Evolutionary conservation across 2,113 vertebrate species (phyloP), one percentile per base, ranked within the genome.

Genomic region (Sardina pilchardus): DNA sequence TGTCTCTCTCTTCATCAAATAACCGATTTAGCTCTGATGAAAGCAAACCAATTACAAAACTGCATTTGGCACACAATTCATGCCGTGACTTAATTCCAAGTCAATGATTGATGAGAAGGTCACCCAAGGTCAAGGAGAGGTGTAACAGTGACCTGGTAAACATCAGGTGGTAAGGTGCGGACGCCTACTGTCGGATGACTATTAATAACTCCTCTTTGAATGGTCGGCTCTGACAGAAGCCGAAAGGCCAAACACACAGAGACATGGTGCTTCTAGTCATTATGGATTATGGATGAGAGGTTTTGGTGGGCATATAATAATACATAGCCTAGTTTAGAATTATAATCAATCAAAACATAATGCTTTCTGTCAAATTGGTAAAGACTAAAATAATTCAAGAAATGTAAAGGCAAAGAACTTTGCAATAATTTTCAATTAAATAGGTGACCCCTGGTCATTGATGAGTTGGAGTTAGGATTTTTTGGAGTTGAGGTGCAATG

Each of bases 81-180:
- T 17, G 67, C 67, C 1, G 14, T 36, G 67, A 75, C 80, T 86
- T 81, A 87, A 81, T 85, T 86, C 87, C 86, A 45, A 36, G 47
- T 44, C 67, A 89, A 81, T 45, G 48, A 84, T 80, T 50, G 82
- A 82, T 84, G 26, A 48, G 85, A 87, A 87, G 42, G 45, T 47
- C 81, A 82, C 43, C 80, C 21, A 86, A 43, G 86, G 81, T 86
- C 86, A 87, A 86, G 80, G 84, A 82, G 30, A 84, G 43, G 21
- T 34, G 42, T 86, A 45, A 84, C 71, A 82, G 81, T 24, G 63
- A 82, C 82, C 81, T 43, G 21, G 44, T 81, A 86, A 87, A 81
- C 53, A 86, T 78, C 63, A 83, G 81, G n/a, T 26, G n/a, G 63
- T 67, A 53, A 81, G 50, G 30, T 2, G 26, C 16, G 83, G 82